These are phyloP conservation scores for Cataglyphis albicans DNA, from an alignment of 2,888 invertebrate species.

Conservation along the genomic window DNA sequence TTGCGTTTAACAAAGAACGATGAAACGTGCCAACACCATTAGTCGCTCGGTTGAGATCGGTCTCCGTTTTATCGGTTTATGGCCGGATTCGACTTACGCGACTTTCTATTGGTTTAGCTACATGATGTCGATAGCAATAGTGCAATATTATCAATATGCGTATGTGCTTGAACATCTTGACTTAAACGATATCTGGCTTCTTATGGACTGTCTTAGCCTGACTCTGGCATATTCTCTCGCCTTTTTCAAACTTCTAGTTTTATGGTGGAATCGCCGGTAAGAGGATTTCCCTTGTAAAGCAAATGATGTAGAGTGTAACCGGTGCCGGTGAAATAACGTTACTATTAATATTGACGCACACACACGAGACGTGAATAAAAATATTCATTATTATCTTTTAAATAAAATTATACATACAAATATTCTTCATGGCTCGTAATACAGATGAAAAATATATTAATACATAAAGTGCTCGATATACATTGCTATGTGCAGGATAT, in stretches of 20 bases:
- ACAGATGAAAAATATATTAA: neutral
- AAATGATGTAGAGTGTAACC: neutral
- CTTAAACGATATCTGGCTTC: constrained; percentile 25
- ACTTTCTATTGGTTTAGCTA: constrained; percentile 49
- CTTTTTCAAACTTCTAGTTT: constrained; percentile 56
- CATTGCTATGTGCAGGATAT: constrained; percentile 47
- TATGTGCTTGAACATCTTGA: constrained; percentile 55
- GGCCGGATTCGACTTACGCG: constrained; percentile 57
- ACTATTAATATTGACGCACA: neutral
- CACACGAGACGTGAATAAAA: neutral
- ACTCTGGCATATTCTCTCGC: constrained; percentile 56
- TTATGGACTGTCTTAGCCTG: constrained; percentile 62
- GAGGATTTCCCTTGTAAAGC: neutral
- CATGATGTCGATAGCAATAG: constrained; percentile 29
- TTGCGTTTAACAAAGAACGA: constrained; percentile 1
- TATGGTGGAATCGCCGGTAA: constrained; percentile 68
- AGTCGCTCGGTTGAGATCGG: constrained; percentile 55
- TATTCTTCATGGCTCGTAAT: neutral
- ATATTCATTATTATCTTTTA: neutral
- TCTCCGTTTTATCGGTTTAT: constrained; percentile 62
- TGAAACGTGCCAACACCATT: constrained; percentile 37
- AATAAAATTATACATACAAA: neutral
- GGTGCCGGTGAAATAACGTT: neutral
- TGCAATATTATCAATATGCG: constrained; percentile 61
- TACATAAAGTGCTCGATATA: neutral